Percentiles rank a stretch among this genome's conserved stretches.
Evolutionary conservation across 2,888 invertebrate genomes (phyloP).

Genomic region (Abscondita cerata): DNA sequence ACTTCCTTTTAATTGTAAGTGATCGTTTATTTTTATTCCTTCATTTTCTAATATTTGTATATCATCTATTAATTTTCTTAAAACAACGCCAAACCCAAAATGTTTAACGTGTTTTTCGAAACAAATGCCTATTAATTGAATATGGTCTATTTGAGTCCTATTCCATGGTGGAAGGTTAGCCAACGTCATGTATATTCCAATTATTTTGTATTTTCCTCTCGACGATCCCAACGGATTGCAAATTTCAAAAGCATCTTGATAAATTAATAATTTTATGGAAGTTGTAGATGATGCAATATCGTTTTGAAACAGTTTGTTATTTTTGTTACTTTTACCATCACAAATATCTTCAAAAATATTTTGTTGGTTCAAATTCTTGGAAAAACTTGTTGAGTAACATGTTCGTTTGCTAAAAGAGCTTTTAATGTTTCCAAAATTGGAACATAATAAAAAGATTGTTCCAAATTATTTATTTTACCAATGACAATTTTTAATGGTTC

Average conservation of each 20-base stretch:
- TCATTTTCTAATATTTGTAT: conserved; percentile 39
- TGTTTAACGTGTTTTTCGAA: conserved; percentile 40
- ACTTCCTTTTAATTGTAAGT: conserved; percentile 35
- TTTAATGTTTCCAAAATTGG: conserved; percentile 19
- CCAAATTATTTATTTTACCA: no score
- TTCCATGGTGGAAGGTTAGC: conserved; percentile 43
- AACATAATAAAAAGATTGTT: conserved; percentile 19
- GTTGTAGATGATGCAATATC: conserved; percentile 14
- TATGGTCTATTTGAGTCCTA: conserved; percentile 39
- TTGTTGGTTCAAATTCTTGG: background rate
- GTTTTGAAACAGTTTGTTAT: no score
- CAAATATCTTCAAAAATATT: conserved; percentile 19
- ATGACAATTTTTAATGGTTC: no score
- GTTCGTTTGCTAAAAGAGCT: background rate
- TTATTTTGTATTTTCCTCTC: conserved; percentile 45
- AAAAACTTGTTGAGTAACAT: conserved; percentile 5
- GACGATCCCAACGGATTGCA: conserved; percentile 47
- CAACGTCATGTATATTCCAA: conserved; percentile 45
- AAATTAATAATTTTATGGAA: conserved; percentile 39
- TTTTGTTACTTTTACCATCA: conserved; percentile 28
- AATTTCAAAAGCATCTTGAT: conserved; percentile 47
- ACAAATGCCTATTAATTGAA: conserved; percentile 45
- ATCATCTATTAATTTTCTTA: conserved; percentile 40
- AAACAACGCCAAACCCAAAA: conserved; percentile 41
- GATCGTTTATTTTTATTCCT: conserved; percentile 33